Evolutionary conservation across 2,113 vertebrate genomes (phyloP), one percentile per base, ranked within the genome.

Genomic region (Oreochromis aureus): DNA sequence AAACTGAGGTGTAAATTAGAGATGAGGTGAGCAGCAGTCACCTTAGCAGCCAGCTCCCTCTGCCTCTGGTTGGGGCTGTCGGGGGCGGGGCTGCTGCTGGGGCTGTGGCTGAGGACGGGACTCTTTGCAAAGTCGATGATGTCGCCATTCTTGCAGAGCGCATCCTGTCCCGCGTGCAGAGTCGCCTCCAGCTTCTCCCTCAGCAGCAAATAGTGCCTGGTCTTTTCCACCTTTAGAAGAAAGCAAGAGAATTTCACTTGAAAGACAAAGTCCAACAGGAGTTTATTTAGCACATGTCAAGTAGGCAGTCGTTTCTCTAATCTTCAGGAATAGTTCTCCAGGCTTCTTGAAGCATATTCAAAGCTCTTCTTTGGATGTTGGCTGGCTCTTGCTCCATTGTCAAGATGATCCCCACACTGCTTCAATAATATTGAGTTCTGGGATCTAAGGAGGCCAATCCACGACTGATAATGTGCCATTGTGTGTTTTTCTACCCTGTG

Each of bases 1-100:
- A 13, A 54, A 34, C 6, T 19, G 10, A 59, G 34, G 46, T 2
- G 2, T 19, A 30, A 7, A 73, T 10, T 22, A 7, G 59, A 81
- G 56, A 78, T 22, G 7, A 36, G 18, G 55, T 58, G 39, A 30
- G 2, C 39, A 7, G 84, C 84, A 87, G 56, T 95, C 91, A 99
- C 98, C 98, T 99, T 99, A 89, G 98, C 98, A 1, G 99, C 98
- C 96, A 99, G 97, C 94, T 99, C 98, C 93, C 97, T 97, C 96
- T 99, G 98, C 91, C 98, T 97, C 96, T 99, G 97, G 0, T 92
- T 98, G 93, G 98, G 97, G 13, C 95, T 95, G 73, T 98, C 97
- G 0, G 93, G 94, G 66, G 96, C 94, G 0, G 97, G 95, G 6
- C 89, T 94, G 80, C 91, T 94, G 86, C 94, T 86, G 5, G 97